These are phyloP conservation scores for Tachina lurida DNA, from an alignment of 2,888 invertebrate genomes.

Conservation along the genomic window DNA sequence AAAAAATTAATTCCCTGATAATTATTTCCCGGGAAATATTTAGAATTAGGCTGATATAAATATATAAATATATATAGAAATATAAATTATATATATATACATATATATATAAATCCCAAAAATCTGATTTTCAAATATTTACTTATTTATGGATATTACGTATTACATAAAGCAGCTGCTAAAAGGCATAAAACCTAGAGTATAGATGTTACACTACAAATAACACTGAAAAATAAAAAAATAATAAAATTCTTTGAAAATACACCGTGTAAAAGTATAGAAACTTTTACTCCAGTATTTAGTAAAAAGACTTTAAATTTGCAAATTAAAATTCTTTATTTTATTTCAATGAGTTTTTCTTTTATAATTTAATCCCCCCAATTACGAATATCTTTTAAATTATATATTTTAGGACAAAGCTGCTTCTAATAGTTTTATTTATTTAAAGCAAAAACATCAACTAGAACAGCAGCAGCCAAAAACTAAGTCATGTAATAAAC, in stretches of 20 bases:
- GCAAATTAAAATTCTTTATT: slow-evolving; percentile 57
- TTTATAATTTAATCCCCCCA: slow-evolving; percentile 64
- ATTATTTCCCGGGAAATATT: too few species aligned
- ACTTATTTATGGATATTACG: slow-evolving; percentile 42
- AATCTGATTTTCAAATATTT: slow-evolving; percentile 57
- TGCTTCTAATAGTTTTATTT: slow-evolving; percentile 56
- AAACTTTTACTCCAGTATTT: slow-evolving; percentile 66
- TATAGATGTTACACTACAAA: slow-evolving; percentile 65
- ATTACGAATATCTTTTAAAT: slow-evolving; percentile 49
- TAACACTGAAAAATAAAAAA: slow-evolving; percentile 45
- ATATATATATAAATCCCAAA: not conserved
- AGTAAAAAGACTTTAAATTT: slow-evolving; percentile 66
- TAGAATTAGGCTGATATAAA: too few species aligned
- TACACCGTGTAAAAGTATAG: slow-evolving; percentile 58
- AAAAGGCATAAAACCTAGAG: slow-evolving; percentile 58
- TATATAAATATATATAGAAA: too few species aligned
- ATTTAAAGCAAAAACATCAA: slow-evolving; percentile 38
- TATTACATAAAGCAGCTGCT: slow-evolving; percentile 60
- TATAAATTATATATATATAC: not conserved
- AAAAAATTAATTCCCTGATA: too few species aligned
- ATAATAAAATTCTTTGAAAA: slow-evolving; percentile 44
- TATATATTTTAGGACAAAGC: slow-evolving; percentile 57
- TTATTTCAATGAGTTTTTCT: slow-evolving; percentile 59
- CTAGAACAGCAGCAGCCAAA: slow-evolving; percentile 53
- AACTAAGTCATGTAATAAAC: slow-evolving; percentile 60